Evolutionary conservation across 2,797 vertebrate genomes (phyloP).

Genomic region (Philypnodon macrostomus): DNA sequence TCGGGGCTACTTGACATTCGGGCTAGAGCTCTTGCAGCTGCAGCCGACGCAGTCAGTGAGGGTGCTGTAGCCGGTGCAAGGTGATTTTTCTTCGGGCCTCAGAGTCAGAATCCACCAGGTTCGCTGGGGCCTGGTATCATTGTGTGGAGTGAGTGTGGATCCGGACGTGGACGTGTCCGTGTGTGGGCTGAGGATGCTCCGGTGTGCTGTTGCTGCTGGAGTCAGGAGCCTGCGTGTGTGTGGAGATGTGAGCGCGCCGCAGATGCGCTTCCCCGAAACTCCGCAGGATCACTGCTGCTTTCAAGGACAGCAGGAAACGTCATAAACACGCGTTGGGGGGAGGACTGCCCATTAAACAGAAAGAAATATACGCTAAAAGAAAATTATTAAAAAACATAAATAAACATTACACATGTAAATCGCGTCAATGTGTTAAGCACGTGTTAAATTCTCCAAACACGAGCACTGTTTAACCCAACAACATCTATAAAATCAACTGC

Average conservation of each 20-base stretch:
- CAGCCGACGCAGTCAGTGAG: slow-evolving; percentile 30
- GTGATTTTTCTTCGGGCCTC: slow-evolving; percentile 52
- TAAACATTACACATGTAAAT: too few species aligned
- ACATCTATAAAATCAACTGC: not conserved
- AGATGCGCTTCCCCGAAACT: slow-evolving; percentile 66
- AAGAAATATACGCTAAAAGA: not conserved
- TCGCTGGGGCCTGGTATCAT: slow-evolving; percentile 49
- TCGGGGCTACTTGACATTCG: slow-evolving; percentile 72
- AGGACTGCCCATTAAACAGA: not conserved
- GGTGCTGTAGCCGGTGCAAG: slow-evolving; percentile 41
- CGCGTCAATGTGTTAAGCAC: too few species aligned
- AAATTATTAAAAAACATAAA: too few species aligned
- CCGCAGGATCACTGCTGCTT: slow-evolving; percentile 70
- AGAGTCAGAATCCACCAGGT: slow-evolving; percentile 60
- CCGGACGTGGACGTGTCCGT: slow-evolving; percentile 10
- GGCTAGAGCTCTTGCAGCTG: slow-evolving; percentile 38
- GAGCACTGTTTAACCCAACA: too few species aligned
- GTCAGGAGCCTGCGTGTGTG: slow-evolving; percentile 30
- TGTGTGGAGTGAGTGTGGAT: slow-evolving; percentile 28
- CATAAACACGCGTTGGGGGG: rapidly evolving
- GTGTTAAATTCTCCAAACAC: too few species aligned
- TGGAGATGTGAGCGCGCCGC: slow-evolving; percentile 58
- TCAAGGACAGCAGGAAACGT: slow-evolving; percentile 34
- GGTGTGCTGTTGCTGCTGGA: slow-evolving; percentile 39
- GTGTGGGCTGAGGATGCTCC: slow-evolving; percentile 48